These are phyloP conservation scores for Trematomus loennbergii DNA, from an alignment of 2,113 vertebrate species.

Conservation along the genomic window DNA sequence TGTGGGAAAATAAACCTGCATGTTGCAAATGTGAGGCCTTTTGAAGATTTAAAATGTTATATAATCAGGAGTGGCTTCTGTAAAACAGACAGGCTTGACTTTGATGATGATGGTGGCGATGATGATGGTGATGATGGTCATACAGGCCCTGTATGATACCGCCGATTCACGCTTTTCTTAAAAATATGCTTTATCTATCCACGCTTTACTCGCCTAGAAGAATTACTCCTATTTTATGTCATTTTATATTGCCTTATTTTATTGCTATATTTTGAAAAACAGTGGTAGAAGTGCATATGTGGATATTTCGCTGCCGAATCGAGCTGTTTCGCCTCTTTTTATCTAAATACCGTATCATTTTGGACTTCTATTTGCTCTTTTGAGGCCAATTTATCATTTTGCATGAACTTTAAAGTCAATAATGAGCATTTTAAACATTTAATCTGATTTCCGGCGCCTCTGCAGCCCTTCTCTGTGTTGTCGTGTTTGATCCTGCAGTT, in stretches of 20 bases:
- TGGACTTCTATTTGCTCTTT: neutral
- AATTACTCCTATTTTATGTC: neutral
- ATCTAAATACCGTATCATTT: neutral
- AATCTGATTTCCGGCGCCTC: neutral
- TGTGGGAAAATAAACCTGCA: neutral
- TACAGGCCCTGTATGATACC: conserved; percentile 30
- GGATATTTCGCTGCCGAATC: neutral
- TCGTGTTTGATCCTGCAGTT: conserved; percentile 5
- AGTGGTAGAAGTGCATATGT: neutral
- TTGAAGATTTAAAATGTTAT: neutral
- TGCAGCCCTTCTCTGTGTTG: neutral
- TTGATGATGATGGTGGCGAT: conserved; percentile 45
- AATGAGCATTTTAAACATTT: neutral
- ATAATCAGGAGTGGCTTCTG: neutral
- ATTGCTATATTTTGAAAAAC: neutral
- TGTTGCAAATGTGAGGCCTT: conserved; percentile 22
- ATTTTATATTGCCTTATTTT: neutral
- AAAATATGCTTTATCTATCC: neutral
- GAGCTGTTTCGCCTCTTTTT: neutral
- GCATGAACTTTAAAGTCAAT: neutral
- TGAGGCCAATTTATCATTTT: neutral
- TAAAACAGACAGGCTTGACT: conserved; percentile 52
- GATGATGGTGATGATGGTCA: conserved; percentile 19
- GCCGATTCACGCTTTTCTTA: neutral
- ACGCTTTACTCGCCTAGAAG: rapidly evolving